Base-by-base conservation (phyloP, 37 sponge, comb jelly and placozoan genomes). In the Spongilla lacustris region DNA sequence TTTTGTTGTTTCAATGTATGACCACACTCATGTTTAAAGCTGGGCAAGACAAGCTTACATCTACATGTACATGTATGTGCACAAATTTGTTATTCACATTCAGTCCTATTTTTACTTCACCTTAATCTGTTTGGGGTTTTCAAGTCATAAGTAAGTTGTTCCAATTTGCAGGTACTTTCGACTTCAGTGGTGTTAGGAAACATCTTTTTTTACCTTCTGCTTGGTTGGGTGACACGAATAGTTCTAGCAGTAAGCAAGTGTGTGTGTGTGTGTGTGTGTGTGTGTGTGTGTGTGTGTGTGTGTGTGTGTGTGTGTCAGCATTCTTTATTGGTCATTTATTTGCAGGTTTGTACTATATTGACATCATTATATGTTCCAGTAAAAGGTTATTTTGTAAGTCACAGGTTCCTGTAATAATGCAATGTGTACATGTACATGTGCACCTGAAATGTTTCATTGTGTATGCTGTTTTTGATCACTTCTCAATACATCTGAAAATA, bases 171-270 rank as follows among this genome's bases (percentile, higher is more conserved):
- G 90, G 28, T 84, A 32, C 48, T 89, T 19, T 35, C 73, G 29
- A 74, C 50, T 19, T 25, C 50, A 8, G 67, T 84, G n/a, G 50
- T 81, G 31, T 50, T 81, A 12, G 25, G 80, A 26, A 81, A 81
- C n/a, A 0, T 75, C 0, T 82, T 90, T 0, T 75, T 85, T 17
- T 90, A 90, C 75, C 50, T 85, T n/a, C 27, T 90, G 0, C 68
- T 90, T 30, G 86, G 86, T 38, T 90, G 85, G 90, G 77, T 90
- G 34, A 90, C 90, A 11, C 80, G 90, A 49, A 75, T 85, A 4
- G 71, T 90, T 19, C 74, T 90, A 49, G 81, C 32, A 11, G 90
- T 90, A 30, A 90, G 90, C 74, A 4, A 28, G 1, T 71, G 25
- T 26, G 25, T 48, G 12, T 48, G 46, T 3, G 34, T 33, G 10